phyloP scores from a whole-genome alignment of 2,797 vertebrate species.

The Picus viridis region DNA sequence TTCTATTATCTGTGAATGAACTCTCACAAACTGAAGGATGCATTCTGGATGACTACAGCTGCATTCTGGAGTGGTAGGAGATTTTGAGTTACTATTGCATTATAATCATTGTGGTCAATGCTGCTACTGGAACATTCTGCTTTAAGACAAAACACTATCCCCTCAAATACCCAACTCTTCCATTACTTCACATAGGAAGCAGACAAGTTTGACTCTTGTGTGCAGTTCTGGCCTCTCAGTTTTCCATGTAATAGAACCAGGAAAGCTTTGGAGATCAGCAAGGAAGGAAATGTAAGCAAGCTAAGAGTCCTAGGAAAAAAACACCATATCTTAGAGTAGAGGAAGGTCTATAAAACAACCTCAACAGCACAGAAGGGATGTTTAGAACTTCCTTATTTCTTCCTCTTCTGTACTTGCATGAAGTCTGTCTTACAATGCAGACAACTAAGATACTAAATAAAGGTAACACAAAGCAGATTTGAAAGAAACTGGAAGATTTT shows the following conservation, averaged over 20 bases:
- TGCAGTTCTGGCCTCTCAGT: neutral
- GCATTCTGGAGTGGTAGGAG: neutral
- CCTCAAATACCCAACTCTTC: neutral
- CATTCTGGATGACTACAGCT: neutral
- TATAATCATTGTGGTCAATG: neutral
- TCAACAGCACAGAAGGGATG: neutral
- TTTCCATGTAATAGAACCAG: neutral
- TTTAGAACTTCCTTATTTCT: neutral
- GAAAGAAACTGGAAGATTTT: neutral
- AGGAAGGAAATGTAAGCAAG: neutral
- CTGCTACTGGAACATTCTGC: neutral
- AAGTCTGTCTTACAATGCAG: neutral
- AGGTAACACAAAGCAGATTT: neutral
- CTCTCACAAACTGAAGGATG: neutral
- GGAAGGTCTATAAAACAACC: neutral
- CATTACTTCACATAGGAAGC: neutral
- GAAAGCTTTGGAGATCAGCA: neutral
- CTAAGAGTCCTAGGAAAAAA: neutral
- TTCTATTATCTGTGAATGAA: accelerated
- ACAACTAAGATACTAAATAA: neutral
- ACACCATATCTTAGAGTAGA: neutral
- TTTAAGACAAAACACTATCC: neutral
- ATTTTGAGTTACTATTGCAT: neutral
- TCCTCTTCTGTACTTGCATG: neutral
- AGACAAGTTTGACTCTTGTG: neutral